Conservation (phyloP, 2,797 vertebrate species). For the Leptoclinus maculatus region DNA sequence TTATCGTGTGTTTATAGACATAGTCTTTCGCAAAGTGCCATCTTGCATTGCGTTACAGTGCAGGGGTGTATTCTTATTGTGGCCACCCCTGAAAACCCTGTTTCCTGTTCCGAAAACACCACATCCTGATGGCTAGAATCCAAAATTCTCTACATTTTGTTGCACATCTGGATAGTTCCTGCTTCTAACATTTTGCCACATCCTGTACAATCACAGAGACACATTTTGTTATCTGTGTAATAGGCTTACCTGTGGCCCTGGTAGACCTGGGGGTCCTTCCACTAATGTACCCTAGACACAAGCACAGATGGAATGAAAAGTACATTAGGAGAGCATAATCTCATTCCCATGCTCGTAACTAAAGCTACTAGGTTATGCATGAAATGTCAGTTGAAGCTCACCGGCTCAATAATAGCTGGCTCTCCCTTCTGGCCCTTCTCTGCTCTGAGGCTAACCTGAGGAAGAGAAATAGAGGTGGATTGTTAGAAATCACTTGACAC, state of each 20-base stretch:
- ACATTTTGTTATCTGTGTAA: neutral
- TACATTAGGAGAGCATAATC: conserved; percentile 20
- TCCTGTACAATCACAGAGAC: conserved; percentile 2
- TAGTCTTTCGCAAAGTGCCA: neutral
- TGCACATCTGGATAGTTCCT: conserved; percentile 7
- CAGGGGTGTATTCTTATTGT: neutral
- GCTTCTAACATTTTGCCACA: conserved; percentile 2
- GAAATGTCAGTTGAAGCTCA: conserved; percentile 75
- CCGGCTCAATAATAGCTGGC: conserved; percentile 85
- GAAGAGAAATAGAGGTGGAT: conserved; percentile 34
- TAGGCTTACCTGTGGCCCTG: conserved; percentile 85
- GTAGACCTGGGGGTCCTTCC: conserved; percentile 85
- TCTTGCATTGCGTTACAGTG: neutral
- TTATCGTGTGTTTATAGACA: neutral
- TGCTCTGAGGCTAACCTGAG: conserved; percentile 65
- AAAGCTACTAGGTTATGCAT: conserved; percentile 37
- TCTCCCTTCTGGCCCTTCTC: conserved; percentile 94
- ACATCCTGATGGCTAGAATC: conserved; percentile 15
- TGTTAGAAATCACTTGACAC: conserved; percentile 46
- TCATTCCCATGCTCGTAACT: conserved; percentile 19
- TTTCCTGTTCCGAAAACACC: conserved; percentile 15
- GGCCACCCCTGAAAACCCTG: neutral
- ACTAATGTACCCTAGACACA: conserved; percentile 83
- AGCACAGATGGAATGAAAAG: conserved; percentile 46
- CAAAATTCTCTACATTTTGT: conserved; percentile 14